Evolutionary conservation across 2,888 invertebrate genomes (phyloP).

Genomic region (Argyresthia goedartella): DNA sequence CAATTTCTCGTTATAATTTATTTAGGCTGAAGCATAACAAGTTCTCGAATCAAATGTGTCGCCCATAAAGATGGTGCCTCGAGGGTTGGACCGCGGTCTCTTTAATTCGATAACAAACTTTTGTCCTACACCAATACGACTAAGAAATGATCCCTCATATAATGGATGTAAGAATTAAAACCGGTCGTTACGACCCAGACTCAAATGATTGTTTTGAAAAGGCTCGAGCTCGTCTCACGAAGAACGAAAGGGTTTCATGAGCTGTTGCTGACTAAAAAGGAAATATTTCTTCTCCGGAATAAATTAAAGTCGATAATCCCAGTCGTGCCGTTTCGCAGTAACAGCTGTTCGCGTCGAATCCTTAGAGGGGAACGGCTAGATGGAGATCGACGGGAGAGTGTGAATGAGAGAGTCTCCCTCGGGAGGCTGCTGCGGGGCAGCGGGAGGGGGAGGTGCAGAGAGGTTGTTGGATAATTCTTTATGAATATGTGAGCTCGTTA

Average conservation of each 20-base stretch:
- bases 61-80: conserved; percentile 68
- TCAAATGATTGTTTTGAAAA: conserved; percentile 60
- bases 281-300: conserved; percentile 66
- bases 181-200: conserved; percentile 49
- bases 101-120: conserved; percentile 60
- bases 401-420: conserved; percentile 65
- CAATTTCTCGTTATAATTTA: conserved; percentile 71
- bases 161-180: conserved; percentile 66
- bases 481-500: conserved; percentile 71
- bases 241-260: conserved; percentile 63
- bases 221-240: conserved; percentile 35
- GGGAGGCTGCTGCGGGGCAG: conserved; percentile 35
- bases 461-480: conserved; percentile 64
- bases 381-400: conserved; percentile 61
- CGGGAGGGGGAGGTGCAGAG: conserved; percentile 38
- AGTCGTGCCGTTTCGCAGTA: conserved; percentile 36
- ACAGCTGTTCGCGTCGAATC: conserved; percentile 44
- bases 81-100: conserved; percentile 59
- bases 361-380: conserved; percentile 64
- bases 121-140: conserved; percentile 36
- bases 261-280: conserved; percentile 47
- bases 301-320: conserved; percentile 69
- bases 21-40: conserved; percentile 69
- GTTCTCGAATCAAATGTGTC: conserved; percentile 71
- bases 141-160: conserved; percentile 55